Evolutionary conservation across 2,113 vertebrate genomes (phyloP).

Genomic region (Fulmarus glacialis): DNA sequence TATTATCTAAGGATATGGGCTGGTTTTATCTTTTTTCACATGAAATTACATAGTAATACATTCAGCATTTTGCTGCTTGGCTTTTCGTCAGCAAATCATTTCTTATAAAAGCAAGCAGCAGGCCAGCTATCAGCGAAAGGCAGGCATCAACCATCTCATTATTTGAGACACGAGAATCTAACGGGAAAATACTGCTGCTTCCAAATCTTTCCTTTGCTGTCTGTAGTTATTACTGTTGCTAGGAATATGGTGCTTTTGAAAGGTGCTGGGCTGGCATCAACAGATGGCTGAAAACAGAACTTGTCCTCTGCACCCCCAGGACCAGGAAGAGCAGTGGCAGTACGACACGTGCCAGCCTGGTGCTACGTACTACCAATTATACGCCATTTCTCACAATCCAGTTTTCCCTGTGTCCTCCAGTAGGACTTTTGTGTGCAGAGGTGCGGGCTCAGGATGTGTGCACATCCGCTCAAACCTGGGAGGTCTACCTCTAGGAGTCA

Average conservation of each 20-base stretch:
- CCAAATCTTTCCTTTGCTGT: background rate
- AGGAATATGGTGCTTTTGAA: background rate
- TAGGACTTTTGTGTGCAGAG: background rate
- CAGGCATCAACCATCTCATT: slow-evolving; percentile 12
- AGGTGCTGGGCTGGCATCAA: background rate
- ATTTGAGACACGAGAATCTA: background rate
- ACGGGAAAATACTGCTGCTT: background rate
- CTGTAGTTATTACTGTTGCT: background rate
- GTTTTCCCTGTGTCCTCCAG: background rate
- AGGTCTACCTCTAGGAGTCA: background rate
- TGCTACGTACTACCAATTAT: background rate
- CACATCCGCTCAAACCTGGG: background rate
- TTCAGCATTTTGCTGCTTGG: background rate
- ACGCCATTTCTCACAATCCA: background rate
- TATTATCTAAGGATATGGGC: background rate
- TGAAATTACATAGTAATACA: slow-evolving; percentile 10
- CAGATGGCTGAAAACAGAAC: background rate
- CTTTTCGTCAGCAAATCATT: slow-evolving; percentile 8
- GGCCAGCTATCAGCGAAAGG: slow-evolving; percentile 11
- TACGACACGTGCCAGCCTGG: background rate
- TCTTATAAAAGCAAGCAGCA: background rate
- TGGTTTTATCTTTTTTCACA: slow-evolving; percentile 9
- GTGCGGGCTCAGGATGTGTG: background rate
- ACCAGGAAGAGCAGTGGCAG: background rate
- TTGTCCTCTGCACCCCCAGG: background rate